A percentile compares a stretch with the other conserved stretches of the same genome.
phyloP scores from a whole-genome alignment of 2,888 invertebrate species.

The Drosophila antonietae region DNA sequence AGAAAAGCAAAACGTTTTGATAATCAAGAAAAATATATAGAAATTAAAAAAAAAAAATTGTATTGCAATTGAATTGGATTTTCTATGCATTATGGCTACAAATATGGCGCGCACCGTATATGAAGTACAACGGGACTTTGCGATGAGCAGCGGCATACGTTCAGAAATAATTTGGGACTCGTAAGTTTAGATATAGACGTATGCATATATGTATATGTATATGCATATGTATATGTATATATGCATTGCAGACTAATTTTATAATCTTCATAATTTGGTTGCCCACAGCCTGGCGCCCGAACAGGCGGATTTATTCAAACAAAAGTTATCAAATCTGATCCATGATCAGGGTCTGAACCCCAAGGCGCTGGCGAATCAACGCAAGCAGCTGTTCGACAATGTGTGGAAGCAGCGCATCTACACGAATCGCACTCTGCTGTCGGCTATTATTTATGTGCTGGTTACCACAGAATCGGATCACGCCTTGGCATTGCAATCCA shows the following conservation, averaged over 20 bases:
- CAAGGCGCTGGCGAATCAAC: constrained; percentile 41
- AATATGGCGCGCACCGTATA: constrained; percentile 59
- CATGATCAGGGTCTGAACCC: constrained; percentile 20
- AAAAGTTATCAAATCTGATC: constrained; percentile 58
- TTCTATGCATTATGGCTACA: not conserved
- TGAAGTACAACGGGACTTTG: constrained; percentile 79
- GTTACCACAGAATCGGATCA: constrained; percentile 53
- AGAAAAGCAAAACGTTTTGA: not conserved
- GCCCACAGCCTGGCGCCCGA: constrained; percentile 53
- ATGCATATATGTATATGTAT: too few relatives aligned
- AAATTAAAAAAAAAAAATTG: not conserved
- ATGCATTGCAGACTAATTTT: not conserved
- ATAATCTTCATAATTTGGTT: not conserved
- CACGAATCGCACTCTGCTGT: constrained; percentile 72
- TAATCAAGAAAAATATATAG: too few relatives aligned
- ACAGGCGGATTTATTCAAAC: constrained; percentile 52
- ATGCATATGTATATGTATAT: too few relatives aligned
- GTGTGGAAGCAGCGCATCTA: constrained; percentile 76
- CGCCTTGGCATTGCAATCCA: constrained; percentile 50
- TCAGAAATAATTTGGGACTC: constrained; percentile 79
- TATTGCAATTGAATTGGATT: not conserved
- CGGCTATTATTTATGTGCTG: constrained; percentile 77
- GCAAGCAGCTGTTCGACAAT: constrained; percentile 61
- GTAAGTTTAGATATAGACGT: constrained; percentile 53
- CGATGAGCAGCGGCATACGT: constrained; percentile 63